A percentile compares a stretch with the other conserved stretches of the same genome.
These are phyloP conservation scores for Neoniphon sammara DNA, from an alignment of 2,797 vertebrate species.

Conservation along the genomic window DNA sequence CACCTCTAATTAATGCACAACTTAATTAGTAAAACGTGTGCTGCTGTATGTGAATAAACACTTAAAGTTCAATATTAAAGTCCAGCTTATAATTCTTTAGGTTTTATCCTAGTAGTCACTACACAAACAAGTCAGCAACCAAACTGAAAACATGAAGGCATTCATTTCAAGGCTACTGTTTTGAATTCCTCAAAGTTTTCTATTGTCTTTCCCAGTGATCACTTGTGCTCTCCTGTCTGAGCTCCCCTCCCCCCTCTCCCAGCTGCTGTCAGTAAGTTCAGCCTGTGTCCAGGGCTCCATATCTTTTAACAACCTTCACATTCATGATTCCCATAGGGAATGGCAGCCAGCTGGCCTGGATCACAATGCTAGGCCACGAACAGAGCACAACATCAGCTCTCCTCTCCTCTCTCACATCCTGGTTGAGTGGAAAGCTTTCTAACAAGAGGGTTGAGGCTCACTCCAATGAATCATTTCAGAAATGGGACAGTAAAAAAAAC, in stretches of 20 bases:
- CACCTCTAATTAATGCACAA: too few relatives aligned
- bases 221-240: conserved; percentile 42
- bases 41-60: conserved; percentile 10
- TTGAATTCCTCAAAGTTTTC: conserved; percentile 72
- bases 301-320: conserved; percentile 89
- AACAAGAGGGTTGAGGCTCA: conserved; percentile 46
- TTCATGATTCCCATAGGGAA: conserved; percentile 86
- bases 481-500: conserved; percentile 28
- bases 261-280: conserved; percentile 90
- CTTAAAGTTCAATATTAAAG: not conserved
- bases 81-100: not conserved
- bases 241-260: conserved; percentile 81
- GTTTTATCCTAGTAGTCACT: conserved; percentile 4
- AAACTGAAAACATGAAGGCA: conserved; percentile 50
- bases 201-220: conserved; percentile 64
- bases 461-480: conserved; percentile 54
- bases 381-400: conserved; percentile 80
- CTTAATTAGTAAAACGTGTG: not conserved
- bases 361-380: conserved; percentile 79
- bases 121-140: conserved; percentile 14
- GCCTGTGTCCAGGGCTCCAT: conserved; percentile 83
- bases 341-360: conserved; percentile 87
- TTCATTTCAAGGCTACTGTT: conserved; percentile 62
- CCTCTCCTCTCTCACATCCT: conserved; percentile 66
- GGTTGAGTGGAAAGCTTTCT: conserved; percentile 62